These are phyloP conservation scores for Ophioninae sp. DNA, from an alignment of 2,888 invertebrate genomes.

Conservation along the genomic window DNA sequence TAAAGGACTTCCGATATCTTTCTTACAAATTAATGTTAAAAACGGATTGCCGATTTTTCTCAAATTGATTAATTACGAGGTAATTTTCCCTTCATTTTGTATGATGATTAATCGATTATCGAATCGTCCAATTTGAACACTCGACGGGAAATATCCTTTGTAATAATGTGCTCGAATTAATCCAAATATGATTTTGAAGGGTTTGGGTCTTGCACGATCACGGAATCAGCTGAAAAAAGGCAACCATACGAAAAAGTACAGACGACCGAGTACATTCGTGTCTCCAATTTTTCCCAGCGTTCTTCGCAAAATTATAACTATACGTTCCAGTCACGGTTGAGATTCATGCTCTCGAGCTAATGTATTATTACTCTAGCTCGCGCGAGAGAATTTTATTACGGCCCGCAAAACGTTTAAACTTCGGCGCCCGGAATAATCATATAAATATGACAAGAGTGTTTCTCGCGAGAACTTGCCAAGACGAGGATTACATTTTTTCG, in stretches of 20 bases:
- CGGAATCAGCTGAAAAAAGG: neutral
- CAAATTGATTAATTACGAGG: too few species aligned
- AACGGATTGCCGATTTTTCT: neutral
- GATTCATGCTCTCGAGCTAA: conserved; percentile 23
- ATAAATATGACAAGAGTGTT: conserved; percentile 39
- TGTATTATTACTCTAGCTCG: conserved; percentile 40
- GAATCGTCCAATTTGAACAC: neutral
- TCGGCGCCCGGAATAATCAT: conserved; percentile 23
- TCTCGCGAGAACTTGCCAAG: neutral
- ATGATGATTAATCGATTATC: neutral
- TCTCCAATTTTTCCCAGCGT: conserved; percentile 50
- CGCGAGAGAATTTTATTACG: conserved; percentile 49
- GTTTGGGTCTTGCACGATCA: neutral
- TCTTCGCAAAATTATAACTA: conserved; percentile 46
- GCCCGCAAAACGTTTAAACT: conserved; percentile 5
- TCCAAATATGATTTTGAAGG: neutral
- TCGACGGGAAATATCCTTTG: neutral
- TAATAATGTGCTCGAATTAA: neutral
- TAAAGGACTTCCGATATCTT: neutral
- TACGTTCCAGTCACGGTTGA: conserved; percentile 16
- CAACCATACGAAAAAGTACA: neutral
- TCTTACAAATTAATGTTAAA: neutral
- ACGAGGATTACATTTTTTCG: conserved; percentile 1
- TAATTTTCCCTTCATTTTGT: too few species aligned
- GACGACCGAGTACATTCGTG: conserved; percentile 39